A percentile compares a stretch with the other conserved stretches of the same genome.
These are phyloP conservation scores for Promerops cafer DNA, from an alignment of 2,113 vertebrate species.

Conservation along the genomic window DNA sequence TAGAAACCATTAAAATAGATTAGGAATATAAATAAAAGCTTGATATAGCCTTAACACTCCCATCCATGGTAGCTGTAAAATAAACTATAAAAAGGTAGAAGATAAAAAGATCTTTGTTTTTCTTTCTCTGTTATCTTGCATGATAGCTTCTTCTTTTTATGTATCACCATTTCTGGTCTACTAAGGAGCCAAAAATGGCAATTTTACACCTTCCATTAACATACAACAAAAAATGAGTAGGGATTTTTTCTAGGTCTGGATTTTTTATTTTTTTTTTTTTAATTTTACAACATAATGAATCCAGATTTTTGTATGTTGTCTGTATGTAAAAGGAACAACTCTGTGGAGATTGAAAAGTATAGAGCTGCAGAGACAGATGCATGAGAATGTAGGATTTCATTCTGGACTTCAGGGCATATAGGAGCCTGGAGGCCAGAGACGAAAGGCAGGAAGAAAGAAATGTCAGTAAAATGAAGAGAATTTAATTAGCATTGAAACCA, in stretches of 20 bases:
- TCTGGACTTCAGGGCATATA: neutral
- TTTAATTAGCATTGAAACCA: neutral
- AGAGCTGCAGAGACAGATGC: neutral
- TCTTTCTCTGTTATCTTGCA: neutral
- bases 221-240: neutral
- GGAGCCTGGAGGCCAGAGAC: accelerated
- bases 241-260: accelerated
- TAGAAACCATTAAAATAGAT: neutral
- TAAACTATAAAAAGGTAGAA: neutral
- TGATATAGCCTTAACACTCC: neutral
- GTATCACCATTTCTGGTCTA: neutral
- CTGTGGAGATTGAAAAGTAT: neutral
- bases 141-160: neutral
- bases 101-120: neutral
- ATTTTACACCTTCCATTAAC: neutral
- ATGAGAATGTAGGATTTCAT: neutral
- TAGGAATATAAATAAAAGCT: neutral
- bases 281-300: neutral
- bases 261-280: neutral
- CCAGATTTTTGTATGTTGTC: neutral
- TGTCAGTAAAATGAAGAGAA: neutral
- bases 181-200: neutral
- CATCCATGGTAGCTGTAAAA: neutral
- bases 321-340: neutral
- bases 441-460: neutral